These are phyloP conservation scores for Calliphora vomitoria DNA, from an alignment of 2,888 invertebrate species.

Conservation along the genomic window DNA sequence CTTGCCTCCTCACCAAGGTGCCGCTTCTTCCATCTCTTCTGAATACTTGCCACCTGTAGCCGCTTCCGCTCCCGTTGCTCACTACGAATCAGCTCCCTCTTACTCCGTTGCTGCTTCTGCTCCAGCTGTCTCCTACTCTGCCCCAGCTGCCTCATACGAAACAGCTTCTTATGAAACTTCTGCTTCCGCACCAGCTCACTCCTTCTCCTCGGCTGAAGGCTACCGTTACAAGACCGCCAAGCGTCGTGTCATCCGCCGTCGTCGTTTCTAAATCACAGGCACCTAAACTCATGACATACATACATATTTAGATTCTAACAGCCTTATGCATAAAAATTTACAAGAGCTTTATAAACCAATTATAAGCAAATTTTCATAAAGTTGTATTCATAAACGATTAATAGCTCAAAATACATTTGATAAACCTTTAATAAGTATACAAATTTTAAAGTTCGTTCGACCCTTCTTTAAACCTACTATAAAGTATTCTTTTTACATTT, in stretches of 20 bases:
- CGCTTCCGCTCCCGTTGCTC: slow-evolving; percentile 58
- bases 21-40: slow-evolving; percentile 46
- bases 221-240: slow-evolving; percentile 75
- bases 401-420: too few relatives aligned
- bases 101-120: slow-evolving; percentile 48
- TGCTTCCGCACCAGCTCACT: slow-evolving; percentile 43
- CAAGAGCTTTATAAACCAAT: too few relatives aligned
- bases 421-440: too few relatives aligned
- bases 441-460: too few relatives aligned
- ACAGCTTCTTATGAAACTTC: slow-evolving; percentile 36
- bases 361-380: too few relatives aligned
- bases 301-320: slow-evolving; percentile 11
- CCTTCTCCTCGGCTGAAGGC: slow-evolving; percentile 59
- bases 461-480: too few relatives aligned
- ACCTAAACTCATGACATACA: background rate
- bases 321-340: too few relatives aligned
- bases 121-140: slow-evolving; percentile 64
- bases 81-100: slow-evolving; percentile 77
- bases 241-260: slow-evolving; percentile 75
- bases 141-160: slow-evolving; percentile 72
- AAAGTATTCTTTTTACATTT: too few relatives aligned
- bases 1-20: slow-evolving; percentile 75
- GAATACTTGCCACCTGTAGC: slow-evolving; percentile 75
- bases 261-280: slow-evolving; percentile 34
- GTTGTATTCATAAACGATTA: too few relatives aligned